phyloP scores from a whole-genome alignment of 2,113 vertebrate genomes.

The Callipepla californica region DNA sequence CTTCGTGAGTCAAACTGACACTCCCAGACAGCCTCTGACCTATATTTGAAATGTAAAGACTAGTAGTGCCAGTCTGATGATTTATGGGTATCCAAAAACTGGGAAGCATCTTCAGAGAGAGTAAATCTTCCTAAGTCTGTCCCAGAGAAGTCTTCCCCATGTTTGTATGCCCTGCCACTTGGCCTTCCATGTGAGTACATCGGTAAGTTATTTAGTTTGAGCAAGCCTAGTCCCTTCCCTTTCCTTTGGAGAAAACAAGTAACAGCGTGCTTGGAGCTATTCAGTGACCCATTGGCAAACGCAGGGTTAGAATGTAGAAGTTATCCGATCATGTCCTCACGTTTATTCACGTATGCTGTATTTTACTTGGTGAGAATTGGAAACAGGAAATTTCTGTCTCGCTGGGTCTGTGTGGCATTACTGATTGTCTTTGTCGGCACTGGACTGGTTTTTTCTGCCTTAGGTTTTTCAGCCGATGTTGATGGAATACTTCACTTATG shows the following conservation, averaged over 20 bases:
- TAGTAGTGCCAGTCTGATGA: constrained; percentile 66
- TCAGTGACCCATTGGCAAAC: not conserved
- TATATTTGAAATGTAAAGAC: constrained; percentile 51
- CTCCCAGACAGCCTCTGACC: constrained; percentile 63
- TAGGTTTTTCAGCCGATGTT: constrained; percentile 99
- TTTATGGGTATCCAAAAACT: constrained; percentile 57
- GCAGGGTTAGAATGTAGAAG: not conserved
- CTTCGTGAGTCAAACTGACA: constrained; percentile 50
- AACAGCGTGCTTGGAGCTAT: not conserved
- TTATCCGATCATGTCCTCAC: not conserved
- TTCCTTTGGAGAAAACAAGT: not conserved
- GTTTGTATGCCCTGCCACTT: not conserved
- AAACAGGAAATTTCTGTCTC: not conserved
- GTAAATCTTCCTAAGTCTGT: not conserved
- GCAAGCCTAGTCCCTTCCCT: not conserved
- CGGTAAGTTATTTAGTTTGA: not conserved
- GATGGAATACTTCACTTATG: constrained; percentile 98
- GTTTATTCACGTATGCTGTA: not conserved
- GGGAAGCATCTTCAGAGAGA: constrained; percentile 30
- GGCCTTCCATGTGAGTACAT: constrained; percentile 7
- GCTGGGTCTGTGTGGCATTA: not conserved
- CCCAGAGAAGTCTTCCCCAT: not conserved
- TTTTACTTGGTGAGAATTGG: not conserved
- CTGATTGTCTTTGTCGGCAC: not conserved
- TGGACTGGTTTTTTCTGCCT: not conserved